These are phyloP conservation scores for Pteropus alecto DNA, from an alignment of 2,113 vertebrate genomes.

Conservation along the genomic window DNA sequence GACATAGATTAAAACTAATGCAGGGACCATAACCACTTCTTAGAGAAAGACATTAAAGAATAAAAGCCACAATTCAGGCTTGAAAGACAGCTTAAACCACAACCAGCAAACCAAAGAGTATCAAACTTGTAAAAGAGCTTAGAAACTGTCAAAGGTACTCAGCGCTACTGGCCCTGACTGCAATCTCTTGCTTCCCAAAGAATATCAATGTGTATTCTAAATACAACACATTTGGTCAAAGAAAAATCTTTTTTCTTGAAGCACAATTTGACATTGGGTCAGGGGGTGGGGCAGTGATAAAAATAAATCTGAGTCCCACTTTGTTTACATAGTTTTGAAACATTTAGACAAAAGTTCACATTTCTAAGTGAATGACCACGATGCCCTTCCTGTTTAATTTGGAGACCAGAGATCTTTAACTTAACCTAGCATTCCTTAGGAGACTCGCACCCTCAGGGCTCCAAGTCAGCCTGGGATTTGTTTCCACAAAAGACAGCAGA, in stretches of 20 bases:
- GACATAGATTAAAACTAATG: neutral
- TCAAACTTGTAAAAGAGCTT: neutral
- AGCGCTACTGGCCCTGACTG: accelerated
- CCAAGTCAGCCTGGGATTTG: neutral
- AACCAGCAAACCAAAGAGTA: neutral
- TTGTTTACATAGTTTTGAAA: neutral
- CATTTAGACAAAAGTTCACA: neutral
- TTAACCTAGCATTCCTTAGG: neutral
- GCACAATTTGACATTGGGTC: neutral
- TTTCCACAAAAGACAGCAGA: neutral
- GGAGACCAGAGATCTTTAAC: neutral
- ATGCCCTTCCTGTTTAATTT: neutral
- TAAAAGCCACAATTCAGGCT: neutral
- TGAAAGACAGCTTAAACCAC: neutral
- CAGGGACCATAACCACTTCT: neutral
- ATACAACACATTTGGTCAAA: neutral
- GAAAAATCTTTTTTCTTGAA: neutral
- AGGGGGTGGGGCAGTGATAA: neutral
- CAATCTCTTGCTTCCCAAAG: neutral
- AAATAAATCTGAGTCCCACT: neutral
- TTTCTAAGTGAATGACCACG: neutral
- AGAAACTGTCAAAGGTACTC: accelerated
- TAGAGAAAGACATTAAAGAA: neutral
- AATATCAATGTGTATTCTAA: neutral
- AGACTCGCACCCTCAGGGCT: neutral